Evolutionary conservation across 2,888 invertebrate genomes (phyloP).

Genomic region (Odiellus spinosus): DNA sequence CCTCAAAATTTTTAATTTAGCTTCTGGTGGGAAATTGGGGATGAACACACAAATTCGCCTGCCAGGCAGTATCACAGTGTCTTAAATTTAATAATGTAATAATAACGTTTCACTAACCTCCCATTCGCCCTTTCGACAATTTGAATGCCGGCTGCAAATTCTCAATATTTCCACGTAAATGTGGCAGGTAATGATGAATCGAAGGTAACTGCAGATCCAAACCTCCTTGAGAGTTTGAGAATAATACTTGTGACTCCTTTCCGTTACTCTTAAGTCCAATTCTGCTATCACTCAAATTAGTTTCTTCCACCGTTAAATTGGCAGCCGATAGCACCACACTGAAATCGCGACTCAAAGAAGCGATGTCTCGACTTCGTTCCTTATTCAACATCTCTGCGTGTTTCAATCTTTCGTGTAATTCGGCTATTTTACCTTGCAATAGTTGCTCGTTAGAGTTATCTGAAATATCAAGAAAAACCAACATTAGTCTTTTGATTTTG

Average conservation of each 20-base stretch:
- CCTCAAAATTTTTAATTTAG: too few species aligned
- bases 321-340: slow-evolving; percentile 9
- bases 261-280: slow-evolving; percentile 3
- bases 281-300: slow-evolving; percentile 5
- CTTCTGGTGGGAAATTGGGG: too few species aligned
- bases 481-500: too few species aligned
- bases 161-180: slow-evolving; percentile 57
- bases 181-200: slow-evolving; percentile 70
- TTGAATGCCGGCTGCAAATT: slow-evolving; percentile 62
- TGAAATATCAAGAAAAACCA: background rate
- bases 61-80: too few species aligned
- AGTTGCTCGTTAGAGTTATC: slow-evolving; percentile 14
- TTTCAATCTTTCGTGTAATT: slow-evolving; percentile 16
- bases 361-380: slow-evolving; percentile 17
- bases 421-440: slow-evolving; percentile 15
- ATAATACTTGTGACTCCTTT: slow-evolving; percentile 13
- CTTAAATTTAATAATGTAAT: too few species aligned
- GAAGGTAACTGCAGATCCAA: slow-evolving; percentile 49
- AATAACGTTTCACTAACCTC: too few species aligned
- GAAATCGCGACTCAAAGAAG: slow-evolving; percentile 13
- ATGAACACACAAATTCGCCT: too few species aligned
- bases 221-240: slow-evolving; percentile 9
- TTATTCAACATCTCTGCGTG: slow-evolving; percentile 19
- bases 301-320: background rate
- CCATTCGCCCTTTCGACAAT: slow-evolving; percentile 52